Evolutionary conservation across 2,113 vertebrate species (phyloP).

Genomic region (Petromus typicus): DNA sequence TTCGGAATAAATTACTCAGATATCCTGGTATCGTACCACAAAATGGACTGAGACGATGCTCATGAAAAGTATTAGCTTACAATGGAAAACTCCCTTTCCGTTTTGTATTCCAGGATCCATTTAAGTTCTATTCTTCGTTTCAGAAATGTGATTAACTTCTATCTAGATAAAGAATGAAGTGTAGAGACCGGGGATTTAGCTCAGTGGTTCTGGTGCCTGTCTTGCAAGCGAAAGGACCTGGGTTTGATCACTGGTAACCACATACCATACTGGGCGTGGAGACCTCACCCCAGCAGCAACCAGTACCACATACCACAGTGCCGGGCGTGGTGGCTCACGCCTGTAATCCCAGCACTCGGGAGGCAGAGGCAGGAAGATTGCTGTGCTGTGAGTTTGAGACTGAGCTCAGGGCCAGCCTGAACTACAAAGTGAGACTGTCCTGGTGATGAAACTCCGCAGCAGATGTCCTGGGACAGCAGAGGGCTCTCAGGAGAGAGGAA

Average conservation of each 20-base stretch:
- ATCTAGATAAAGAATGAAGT: background rate
- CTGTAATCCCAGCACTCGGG: too few relatives aligned
- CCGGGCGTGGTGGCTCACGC: too few relatives aligned
- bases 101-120: background rate
- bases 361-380: too few relatives aligned
- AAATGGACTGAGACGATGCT: background rate
- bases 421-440: too few relatives aligned
- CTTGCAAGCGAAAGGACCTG: too few relatives aligned
- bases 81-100: background rate
- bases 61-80: background rate
- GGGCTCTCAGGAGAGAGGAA: background rate
- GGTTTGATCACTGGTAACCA: too few relatives aligned
- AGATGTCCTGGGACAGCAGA: background rate
- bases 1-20: background rate
- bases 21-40: background rate
- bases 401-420: too few relatives aligned
- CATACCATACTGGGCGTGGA: background rate
- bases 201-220: too few relatives aligned
- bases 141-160: background rate
- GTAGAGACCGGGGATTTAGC: too few relatives aligned
- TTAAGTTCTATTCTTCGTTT: slow-evolving; percentile 47
- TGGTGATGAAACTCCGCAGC: background rate
- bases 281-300: too few relatives aligned
- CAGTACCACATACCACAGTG: too few relatives aligned
- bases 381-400: too few relatives aligned